Evolutionary conservation across 64 coral and sea anemone genomes (phyloP).

Genomic region (Montipora sp.): DNA sequence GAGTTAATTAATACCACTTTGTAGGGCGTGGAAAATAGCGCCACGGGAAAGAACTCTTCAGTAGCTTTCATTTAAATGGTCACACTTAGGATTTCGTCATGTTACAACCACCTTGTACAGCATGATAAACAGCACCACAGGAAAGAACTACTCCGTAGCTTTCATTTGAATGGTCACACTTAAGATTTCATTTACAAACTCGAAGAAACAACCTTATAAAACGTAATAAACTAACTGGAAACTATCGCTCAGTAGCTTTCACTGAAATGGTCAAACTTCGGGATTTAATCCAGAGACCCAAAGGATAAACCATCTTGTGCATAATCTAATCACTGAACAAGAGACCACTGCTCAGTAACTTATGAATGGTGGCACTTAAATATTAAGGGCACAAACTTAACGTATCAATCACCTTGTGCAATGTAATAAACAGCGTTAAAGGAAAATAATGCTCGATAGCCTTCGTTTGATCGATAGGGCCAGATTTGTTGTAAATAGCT

Average conservation of each 20-base stretch:
- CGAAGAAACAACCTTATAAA: too few species aligned
- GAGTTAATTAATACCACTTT: not conserved
- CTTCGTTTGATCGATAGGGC: not conserved
- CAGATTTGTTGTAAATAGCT: too few species aligned
- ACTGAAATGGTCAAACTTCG: not conserved
- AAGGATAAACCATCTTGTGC: not conserved
- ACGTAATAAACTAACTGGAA: not conserved
- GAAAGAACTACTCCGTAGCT: not conserved
- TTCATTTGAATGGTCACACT: constrained; percentile 14
- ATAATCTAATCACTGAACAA: too few species aligned
- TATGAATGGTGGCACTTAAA: too few species aligned
- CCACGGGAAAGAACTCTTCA: not conserved
- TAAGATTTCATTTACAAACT: too few species aligned
- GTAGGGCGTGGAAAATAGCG: not conserved
- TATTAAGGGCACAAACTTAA: too few species aligned
- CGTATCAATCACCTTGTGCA: not conserved
- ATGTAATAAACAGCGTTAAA: not conserved
- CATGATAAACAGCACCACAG: not conserved
- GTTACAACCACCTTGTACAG: too few species aligned
- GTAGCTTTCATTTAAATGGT: constrained; percentile 15
- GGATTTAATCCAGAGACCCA: constrained; percentile 7
- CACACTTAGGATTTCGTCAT: not conserved
- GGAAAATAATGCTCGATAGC: not conserved
- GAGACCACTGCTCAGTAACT: not conserved
- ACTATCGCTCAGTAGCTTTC: not conserved